Evolutionary conservation across 2,797 vertebrate genomes (phyloP), one percentile per base, ranked within the genome.

Genomic region (Emys orbicularis): DNA sequence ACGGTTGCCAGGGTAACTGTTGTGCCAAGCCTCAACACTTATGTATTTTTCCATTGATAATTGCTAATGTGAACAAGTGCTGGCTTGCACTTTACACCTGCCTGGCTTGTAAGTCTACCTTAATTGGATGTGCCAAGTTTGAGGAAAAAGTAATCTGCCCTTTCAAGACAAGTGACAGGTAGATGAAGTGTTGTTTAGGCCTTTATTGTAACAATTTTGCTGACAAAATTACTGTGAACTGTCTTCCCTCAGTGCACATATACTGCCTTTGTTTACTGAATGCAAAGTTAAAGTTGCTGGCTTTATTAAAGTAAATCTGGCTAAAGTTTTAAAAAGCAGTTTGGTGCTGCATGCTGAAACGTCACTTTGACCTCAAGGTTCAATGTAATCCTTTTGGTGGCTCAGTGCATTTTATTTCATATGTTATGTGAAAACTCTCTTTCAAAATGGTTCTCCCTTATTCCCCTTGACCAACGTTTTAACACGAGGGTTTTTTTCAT

Each of bases 41-140:
- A 93, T 81, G 84, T 96, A 97, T 95, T 97, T 97, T 98, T 96
- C 97, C 97, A 97, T 97, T 98, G 98, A 98, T 98, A 98, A 98
- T 98, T 98, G 97, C 96, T 98, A 98, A 98, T 98, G 97, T 91
- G 98, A 98, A 95, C 97, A 98, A 98, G 98, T 91, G 92, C 96
- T 97, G 95, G 97, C 97, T 98, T 98, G 98, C 95, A 98, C 97
- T 98, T 98, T 98, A 96, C 98, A 98, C 98, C 97, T 98, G 96
- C 96, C 96, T 97, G 95, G 95, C 97, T 98, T 98, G 97, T 97
- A 97, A 97, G 96, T 97, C 96, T 97, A 89, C 97, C 96, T 98
- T 98, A 98, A 98, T 98, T 98, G 98, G 98, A 98, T 98, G 97
- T 98, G 98, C 97, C 98, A 97, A 97, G 96, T 97, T 96, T 97